phyloP scores from a whole-genome alignment of 2,113 vertebrate genomes.

The Triplophysa dalaica region DNA sequence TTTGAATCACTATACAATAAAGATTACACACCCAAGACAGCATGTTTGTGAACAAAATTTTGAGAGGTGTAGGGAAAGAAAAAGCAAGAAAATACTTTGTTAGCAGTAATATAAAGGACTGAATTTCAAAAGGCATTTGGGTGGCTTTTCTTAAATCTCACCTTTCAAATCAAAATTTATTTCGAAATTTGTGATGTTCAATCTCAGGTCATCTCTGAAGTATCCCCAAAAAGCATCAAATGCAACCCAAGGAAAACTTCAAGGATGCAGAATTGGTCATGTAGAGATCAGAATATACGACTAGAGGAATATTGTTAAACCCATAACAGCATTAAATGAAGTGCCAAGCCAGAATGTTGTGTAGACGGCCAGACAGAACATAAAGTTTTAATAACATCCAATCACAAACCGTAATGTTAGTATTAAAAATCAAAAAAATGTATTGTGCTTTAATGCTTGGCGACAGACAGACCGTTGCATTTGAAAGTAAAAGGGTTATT shows the following conservation, averaged over 20 bases:
- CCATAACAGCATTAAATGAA: constrained; percentile 4
- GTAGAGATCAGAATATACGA: neutral
- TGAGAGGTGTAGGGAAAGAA: neutral
- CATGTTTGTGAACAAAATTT: neutral
- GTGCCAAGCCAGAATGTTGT: constrained; percentile 8
- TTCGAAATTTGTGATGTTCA: neutral
- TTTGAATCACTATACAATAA: constrained; percentile 5
- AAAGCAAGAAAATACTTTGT: too few relatives aligned
- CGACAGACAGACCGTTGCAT: neutral
- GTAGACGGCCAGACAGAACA: neutral
- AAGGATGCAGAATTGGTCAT: neutral
- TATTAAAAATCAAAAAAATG: constrained; percentile 10
- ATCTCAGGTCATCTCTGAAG: constrained; percentile 17
- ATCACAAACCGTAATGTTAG: neutral
- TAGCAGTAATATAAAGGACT: neutral
- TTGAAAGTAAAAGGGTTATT: neutral
- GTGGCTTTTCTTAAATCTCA: neutral
- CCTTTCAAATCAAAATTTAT: neutral
- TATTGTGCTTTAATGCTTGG: constrained; percentile 13
- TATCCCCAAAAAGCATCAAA: neutral
- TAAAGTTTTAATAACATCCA: constrained; percentile 28
- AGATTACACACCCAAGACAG: neutral
- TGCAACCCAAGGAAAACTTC: neutral
- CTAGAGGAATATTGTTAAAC: neutral
- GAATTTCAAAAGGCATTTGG: neutral